Conservation (phyloP, 1,140 invertebrate genomes). For the Drosophila suzukii region DNA sequence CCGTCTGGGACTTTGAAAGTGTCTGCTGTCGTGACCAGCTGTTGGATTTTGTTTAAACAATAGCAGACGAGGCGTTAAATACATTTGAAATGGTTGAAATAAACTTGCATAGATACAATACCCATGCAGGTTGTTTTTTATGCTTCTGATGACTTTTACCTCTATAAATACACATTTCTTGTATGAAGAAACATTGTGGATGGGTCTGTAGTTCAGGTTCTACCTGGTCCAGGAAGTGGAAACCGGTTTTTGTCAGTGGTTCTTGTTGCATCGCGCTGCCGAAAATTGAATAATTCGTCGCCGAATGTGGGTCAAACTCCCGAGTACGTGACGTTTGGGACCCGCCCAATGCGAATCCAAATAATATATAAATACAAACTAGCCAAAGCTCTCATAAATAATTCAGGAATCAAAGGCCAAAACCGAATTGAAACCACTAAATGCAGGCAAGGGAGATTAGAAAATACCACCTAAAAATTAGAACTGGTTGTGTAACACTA, state of each 20-base stretch:
- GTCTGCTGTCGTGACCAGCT: conserved; percentile 37
- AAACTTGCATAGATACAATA: conserved; percentile 8
- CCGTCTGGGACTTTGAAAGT: conserved; percentile 23
- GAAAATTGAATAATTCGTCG: conserved; percentile 66
- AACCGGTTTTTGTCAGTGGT: conserved; percentile 19
- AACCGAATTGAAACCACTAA: conserved; percentile 8
- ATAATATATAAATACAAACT: conserved; percentile 28
- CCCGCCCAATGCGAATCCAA: conserved; percentile 13
- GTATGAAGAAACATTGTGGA: conserved; percentile 17
- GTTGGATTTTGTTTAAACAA: conserved; percentile 60
- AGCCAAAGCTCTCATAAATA: conserved; percentile 57
- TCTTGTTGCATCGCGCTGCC: conserved; percentile 33
- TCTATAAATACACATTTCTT: conserved; percentile 51
- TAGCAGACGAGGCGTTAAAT: conserved; percentile 22
- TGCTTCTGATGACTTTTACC: conserved; percentile 22
- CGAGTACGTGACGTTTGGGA: conserved; percentile 41
- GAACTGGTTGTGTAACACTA: conserved; percentile 14
- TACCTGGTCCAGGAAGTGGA: conserved; percentile 49
- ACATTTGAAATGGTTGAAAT: conserved; percentile 37
- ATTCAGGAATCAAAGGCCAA: conserved; percentile 45
- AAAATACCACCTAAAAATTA: neutral
- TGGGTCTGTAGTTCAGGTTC: conserved; percentile 15
- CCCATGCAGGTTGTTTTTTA: conserved; percentile 1
- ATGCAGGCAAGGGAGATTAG: neutral
- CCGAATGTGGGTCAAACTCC: conserved; percentile 59